A percentile compares a stretch with the other conserved stretches of the same genome.
Conservation (phyloP, 2,113 vertebrate genomes). For the Bombycilla garrulus region DNA sequence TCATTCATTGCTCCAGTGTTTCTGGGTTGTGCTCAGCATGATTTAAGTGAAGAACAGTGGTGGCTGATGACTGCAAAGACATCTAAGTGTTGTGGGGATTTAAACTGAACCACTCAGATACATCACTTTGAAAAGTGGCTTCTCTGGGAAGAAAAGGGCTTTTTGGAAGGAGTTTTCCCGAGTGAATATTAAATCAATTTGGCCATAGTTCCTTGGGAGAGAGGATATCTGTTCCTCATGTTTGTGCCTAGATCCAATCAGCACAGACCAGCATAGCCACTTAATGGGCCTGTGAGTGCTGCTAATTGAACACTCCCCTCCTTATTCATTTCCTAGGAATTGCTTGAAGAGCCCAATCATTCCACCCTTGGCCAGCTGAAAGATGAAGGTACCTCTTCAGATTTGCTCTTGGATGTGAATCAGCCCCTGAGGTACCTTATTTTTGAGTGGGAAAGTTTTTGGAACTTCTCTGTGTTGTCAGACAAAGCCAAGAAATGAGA, state of each 20-base stretch:
- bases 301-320: constrained; percentile 2
- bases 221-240: background rate
- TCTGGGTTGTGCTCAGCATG: background rate
- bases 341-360: background rate
- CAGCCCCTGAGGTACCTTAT: background rate
- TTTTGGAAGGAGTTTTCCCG: background rate
- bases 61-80: constrained; percentile 17
- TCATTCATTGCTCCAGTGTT: background rate
- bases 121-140: background rate
- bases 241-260: background rate
- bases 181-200: constrained; percentile 2
- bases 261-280: background rate
- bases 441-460: background rate
- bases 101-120: background rate
- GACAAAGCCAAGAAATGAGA: background rate
- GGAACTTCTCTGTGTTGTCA: background rate
- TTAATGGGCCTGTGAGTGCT: background rate
- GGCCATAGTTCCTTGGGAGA: background rate
- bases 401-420: constrained; percentile 12
- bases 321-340: constrained; percentile 3
- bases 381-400: background rate
- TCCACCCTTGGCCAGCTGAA: background rate
- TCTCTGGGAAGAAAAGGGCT: background rate
- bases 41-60: background rate
- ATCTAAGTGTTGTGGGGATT: background rate